phyloP scores from a whole-genome alignment of 2,888 invertebrate genomes.

The Chloroclysta siterata region DNA sequence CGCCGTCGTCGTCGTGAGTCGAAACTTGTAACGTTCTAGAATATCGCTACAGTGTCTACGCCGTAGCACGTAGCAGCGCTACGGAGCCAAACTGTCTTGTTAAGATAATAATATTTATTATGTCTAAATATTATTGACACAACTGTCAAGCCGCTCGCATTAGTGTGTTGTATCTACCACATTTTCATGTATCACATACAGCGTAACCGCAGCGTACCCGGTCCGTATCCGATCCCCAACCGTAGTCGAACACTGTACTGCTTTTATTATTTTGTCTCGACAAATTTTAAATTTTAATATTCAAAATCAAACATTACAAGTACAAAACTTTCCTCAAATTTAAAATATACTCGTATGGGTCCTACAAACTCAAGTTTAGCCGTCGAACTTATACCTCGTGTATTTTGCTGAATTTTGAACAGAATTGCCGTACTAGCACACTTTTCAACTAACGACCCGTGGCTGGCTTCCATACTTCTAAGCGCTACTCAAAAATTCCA shows the following conservation, averaged over 20 bases:
- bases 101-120: no score
- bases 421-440: conserved; percentile 37
- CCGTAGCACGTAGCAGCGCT: conserved; percentile 2
- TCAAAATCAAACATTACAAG: not conserved
- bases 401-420: conserved; percentile 30
- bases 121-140: no score
- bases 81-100: not conserved
- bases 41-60: not conserved
- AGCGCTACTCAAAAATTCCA: conserved; percentile 55
- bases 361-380: not conserved
- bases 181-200: conserved; percentile 2
- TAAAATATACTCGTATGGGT: no score
- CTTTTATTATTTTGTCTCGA: not conserved
- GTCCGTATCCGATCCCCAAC: not conserved
- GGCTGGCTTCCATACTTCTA: conserved; percentile 35
- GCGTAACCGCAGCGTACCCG: not conserved
- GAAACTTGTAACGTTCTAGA: no score
- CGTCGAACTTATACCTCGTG: conserved; percentile 16
- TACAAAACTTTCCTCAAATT: no score
- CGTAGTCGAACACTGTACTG: not conserved
- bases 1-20: no score
- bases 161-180: not conserved
- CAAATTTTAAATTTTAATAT: not conserved
- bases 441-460: conserved; percentile 42
- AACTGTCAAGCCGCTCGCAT: not conserved